Evolutionary conservation across 2,113 vertebrate species (phyloP).

Genomic region (Saimiri boliviensis): DNA sequence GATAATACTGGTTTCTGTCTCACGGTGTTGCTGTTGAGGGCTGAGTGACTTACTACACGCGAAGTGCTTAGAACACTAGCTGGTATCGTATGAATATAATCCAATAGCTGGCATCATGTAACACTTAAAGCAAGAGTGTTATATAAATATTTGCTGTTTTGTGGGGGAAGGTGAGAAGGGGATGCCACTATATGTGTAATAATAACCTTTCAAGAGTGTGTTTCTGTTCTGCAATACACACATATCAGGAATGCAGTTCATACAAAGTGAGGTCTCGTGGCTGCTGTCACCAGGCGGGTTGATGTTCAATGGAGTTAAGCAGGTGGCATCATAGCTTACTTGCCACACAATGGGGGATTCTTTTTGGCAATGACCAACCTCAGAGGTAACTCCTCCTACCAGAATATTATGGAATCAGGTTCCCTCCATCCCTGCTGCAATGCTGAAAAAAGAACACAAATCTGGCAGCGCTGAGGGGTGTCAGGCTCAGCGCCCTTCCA

Average conservation of each 20-base stretch:
- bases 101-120: too few species aligned
- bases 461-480: background rate
- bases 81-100: background rate
- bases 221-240: background rate
- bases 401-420: slow-evolving; percentile 19
- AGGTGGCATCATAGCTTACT: background rate
- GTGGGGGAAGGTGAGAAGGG: background rate
- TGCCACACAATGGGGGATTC: background rate
- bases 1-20: background rate
- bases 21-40: background rate
- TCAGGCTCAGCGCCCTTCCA: background rate
- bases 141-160: background rate
- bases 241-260: background rate
- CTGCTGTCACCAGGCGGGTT: background rate
- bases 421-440: background rate
- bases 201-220: background rate
- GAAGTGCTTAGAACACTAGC: background rate
- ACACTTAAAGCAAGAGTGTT: background rate
- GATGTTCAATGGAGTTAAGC: background rate
- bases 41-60: background rate
- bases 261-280: background rate
- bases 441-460: background rate
- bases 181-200: background rate
- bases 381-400: background rate
- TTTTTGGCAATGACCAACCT: background rate